Evolutionary conservation across 2,797 vertebrate species (phyloP).

Genomic region (Adelosebastes latens): DNA sequence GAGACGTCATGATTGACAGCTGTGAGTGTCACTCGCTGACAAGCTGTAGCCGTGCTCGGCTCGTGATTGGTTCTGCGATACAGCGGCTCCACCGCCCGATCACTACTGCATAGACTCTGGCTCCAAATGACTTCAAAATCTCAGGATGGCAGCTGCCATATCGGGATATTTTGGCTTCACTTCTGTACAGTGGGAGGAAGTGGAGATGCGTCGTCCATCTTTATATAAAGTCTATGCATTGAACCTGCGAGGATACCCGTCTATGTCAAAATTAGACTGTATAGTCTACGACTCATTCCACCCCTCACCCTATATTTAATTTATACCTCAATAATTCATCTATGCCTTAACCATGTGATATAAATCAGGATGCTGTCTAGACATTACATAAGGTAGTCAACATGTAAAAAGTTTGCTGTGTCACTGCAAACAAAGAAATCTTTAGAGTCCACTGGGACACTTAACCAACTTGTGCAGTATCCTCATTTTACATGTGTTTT

Average conservation of each 20-base stretch:
- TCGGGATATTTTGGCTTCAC: too few species aligned
- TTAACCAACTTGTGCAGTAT: constrained; percentile 16
- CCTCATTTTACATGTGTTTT: constrained; percentile 33
- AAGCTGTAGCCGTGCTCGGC: too few species aligned
- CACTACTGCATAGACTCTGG: too few species aligned
- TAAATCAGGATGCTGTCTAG: constrained; percentile 1
- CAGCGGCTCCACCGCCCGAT: too few species aligned
- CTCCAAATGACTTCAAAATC: too few species aligned
- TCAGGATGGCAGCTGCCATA: too few species aligned
- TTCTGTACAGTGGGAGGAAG: too few species aligned
- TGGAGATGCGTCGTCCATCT: too few species aligned
- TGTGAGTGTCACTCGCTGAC: too few species aligned
- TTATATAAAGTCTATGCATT: neutral
- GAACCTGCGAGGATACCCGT: constrained; percentile 13
- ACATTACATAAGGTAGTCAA: constrained; percentile 3
- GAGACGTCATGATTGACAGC: too few species aligned
- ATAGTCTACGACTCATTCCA: neutral
- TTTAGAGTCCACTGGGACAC: constrained; percentile 13
- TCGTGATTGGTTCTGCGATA: too few species aligned
- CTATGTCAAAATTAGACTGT: neutral
- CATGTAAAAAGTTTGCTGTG: constrained; percentile 15
- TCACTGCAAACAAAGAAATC: constrained; percentile 27
- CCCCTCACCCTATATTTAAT: constrained; percentile 9
- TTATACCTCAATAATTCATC: neutral
- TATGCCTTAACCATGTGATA: neutral